These are phyloP conservation scores for Probosciger aterrimus DNA, from an alignment of 2,113 vertebrate species.

Conservation along the genomic window DNA sequence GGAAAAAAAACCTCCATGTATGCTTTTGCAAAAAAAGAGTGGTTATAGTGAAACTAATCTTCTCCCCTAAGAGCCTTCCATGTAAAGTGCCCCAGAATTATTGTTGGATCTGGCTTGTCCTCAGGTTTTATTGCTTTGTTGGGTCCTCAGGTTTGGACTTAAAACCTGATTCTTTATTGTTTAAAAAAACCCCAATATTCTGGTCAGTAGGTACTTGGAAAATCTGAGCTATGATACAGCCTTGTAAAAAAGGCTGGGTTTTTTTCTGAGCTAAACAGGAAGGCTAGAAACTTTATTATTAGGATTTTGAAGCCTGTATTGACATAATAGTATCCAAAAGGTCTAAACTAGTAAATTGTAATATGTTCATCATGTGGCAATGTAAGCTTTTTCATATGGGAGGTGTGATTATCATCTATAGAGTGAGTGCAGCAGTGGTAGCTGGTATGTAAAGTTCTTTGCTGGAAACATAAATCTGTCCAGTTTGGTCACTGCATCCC, in stretches of 20 bases:
- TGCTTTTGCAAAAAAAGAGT: not conserved
- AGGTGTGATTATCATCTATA: not conserved
- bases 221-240: not conserved
- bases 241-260: not conserved
- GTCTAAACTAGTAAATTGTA: not conserved
- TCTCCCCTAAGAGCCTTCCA: not conserved
- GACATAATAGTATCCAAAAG: not conserved
- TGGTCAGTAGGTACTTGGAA: not conserved
- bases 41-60: not conserved
- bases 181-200: not conserved
- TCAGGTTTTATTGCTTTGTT: not conserved
- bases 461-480: constrained; percentile 1
- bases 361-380: not conserved
- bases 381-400: not conserved
- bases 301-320: not conserved
- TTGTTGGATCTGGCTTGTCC: not conserved
- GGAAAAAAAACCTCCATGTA: not conserved
- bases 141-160: not conserved
- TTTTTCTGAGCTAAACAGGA: not conserved
- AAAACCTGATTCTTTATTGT: not conserved
- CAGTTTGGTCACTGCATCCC: not conserved
- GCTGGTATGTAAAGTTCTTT: not conserved
- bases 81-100: not conserved
- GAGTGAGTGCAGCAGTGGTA: not conserved
- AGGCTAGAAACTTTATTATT: not conserved